Evolutionary conservation across 64 coral and sea anemone species (phyloP), one percentile per base, ranked within the genome.

Genomic region (Montipora efflorescens): DNA sequence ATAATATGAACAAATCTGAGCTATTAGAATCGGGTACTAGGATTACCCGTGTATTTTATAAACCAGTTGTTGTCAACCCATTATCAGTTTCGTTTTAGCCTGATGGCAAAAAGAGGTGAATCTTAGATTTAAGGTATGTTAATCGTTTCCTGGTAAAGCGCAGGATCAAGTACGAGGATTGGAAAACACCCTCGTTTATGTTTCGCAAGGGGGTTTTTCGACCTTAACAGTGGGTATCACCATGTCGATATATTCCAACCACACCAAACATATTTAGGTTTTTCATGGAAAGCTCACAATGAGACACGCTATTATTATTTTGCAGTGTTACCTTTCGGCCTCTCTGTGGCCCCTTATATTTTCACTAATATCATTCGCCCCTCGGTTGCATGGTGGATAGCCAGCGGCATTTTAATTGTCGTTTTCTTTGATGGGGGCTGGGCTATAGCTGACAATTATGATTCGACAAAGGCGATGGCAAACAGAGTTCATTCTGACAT

Each of bases 41-140:
- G 51, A 55, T 55, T 55, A 2, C 9, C 51, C 51, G 51, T 9
- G 51, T 55, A 7, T 55, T 55, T 9, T 0, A 55, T 0, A 55
- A 55, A 5, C 8, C 67, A 36, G 59, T 68, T 86, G 25, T 25
- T 25, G 25, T 25, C 25, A 25, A 25, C 25, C 25, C 25, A 25
- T 25, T 25, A 25, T 25, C 61, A 12, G 82, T 86, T 28, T 28
- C 59, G 5, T 8, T 67, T 13, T 22, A 86, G 20, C 46, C 82
- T 25, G 46, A 67, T 46, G 82, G 64, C 10, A 86, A 86, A n/a
- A 80, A 80, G 48, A 80, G 18, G n/a, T 61, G 62, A 53, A 84
- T 84, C 55, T 28, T 84, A 18, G 81, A 84, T 64, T 67, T 84
- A 36, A 57, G 25, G 25, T 25, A 25, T 25, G 25, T 25, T 25